phyloP scores from a whole-genome alignment of 2,888 invertebrate species.

The Tachina lurida region DNA sequence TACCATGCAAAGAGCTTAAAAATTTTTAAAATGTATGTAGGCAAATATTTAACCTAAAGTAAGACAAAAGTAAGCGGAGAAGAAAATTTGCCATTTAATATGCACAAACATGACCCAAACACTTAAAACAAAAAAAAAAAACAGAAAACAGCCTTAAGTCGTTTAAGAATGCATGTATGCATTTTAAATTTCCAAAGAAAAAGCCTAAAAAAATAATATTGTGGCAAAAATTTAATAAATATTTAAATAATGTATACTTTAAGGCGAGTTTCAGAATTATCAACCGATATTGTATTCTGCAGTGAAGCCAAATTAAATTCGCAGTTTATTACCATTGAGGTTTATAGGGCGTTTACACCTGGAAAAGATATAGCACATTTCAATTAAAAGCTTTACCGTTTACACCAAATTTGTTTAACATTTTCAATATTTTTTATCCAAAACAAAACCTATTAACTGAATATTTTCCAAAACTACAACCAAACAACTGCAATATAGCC shows the following conservation, averaged over 20 bases:
- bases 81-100: slow-evolving; percentile 21
- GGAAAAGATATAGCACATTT: no score
- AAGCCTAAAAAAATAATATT: neutral
- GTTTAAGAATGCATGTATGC: neutral
- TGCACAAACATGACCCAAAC: slow-evolving; percentile 63
- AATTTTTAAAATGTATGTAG: neutral
- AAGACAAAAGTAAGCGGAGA: slow-evolving; percentile 37
- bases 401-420: no score
- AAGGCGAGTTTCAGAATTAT: neutral
- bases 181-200: slow-evolving; percentile 1
- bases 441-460: no score
- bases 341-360: no score
- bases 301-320: no score
- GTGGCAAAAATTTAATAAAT: neutral
- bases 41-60: slow-evolving; percentile 40
- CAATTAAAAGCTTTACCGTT: no score
- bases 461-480: no score
- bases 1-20: neutral
- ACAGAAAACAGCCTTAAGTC: slow-evolving; percentile 2
- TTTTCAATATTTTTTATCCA: no score
- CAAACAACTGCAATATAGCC: no score
- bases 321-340: no score
- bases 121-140: slow-evolving; percentile 19
- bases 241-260: slow-evolving; percentile 22
- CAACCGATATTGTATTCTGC: no score